Percentiles rank a stretch among this genome's conserved stretches.
phyloP scores from a whole-genome alignment of 2,797 vertebrate genomes.

The Sarcophilus harrisii region DNA sequence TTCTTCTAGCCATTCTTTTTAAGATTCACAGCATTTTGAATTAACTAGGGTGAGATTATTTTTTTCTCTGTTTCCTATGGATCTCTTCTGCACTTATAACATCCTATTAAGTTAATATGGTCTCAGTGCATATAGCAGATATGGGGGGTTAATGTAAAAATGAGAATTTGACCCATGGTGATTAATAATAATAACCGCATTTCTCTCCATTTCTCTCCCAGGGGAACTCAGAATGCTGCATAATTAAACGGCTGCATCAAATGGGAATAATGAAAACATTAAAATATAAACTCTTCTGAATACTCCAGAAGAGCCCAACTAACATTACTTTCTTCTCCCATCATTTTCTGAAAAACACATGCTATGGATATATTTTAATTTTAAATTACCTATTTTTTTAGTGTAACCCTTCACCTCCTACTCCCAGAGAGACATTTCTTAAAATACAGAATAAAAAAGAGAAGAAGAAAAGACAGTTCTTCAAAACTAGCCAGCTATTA shows the following conservation, averaged over 20 bases:
- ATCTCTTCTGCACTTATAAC: neutral
- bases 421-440: neutral
- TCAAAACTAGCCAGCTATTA: neutral
- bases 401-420: neutral
- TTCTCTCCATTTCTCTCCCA: neutral
- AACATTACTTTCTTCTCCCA: constrained; percentile 8
- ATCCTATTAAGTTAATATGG: constrained; percentile 11
- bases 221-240: neutral
- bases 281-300: constrained; percentile 13
- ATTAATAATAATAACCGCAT: constrained; percentile 23
- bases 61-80: neutral
- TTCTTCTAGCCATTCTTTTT: neutral
- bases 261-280: constrained; percentile 16
- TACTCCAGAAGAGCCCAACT: neutral
- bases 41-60: constrained; percentile 24
- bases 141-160: neutral
- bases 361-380: neutral
- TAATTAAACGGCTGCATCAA: constrained; percentile 47
- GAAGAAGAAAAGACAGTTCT: neutral
- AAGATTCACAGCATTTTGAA: constrained; percentile 36
- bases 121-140: neutral
- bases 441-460: neutral
- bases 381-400: neutral
- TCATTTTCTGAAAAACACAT: neutral
- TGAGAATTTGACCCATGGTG: constrained; percentile 35